A percentile compares a stretch with the other conserved stretches of the same genome.
Evolutionary conservation across 1,140 invertebrate genomes (phyloP).

Genomic region (Sinonovacula constricta): DNA sequence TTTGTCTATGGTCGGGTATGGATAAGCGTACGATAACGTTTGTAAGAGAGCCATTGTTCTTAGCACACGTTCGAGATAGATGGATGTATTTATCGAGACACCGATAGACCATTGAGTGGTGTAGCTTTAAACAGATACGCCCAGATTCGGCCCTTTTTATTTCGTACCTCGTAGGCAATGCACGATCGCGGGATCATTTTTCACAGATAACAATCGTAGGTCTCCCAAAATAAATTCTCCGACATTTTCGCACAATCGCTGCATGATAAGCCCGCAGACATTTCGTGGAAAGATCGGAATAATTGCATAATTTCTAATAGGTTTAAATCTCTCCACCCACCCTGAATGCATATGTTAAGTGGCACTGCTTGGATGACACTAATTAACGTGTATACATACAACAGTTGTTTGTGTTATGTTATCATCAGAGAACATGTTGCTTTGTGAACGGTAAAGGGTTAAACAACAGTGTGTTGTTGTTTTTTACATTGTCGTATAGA

Average conservation of each 20-base stretch:
- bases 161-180: constrained; percentile 9
- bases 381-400: no score
- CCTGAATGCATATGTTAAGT: no score
- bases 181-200: constrained; percentile 46
- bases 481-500: no score
- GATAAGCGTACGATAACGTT: constrained; percentile 28
- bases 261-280: constrained; percentile 15
- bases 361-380: no score
- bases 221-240: constrained; percentile 46
- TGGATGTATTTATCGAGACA: constrained; percentile 34
- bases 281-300: constrained; percentile 7
- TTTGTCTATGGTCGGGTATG: constrained; percentile 47
- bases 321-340: no score
- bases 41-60: constrained; percentile 45
- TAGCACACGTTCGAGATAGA: constrained; percentile 17
- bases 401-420: no score
- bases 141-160: constrained; percentile 42
- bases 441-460: no score
- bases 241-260: constrained; percentile 46
- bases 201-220: constrained; percentile 30
- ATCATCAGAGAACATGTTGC: no score
- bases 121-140: constrained; percentile 52
- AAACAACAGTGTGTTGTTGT: no score
- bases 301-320: not conserved
- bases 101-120: constrained; percentile 40